phyloP scores from a whole-genome alignment of 2,113 vertebrate species.

The Dascyllus trimaculatus region DNA sequence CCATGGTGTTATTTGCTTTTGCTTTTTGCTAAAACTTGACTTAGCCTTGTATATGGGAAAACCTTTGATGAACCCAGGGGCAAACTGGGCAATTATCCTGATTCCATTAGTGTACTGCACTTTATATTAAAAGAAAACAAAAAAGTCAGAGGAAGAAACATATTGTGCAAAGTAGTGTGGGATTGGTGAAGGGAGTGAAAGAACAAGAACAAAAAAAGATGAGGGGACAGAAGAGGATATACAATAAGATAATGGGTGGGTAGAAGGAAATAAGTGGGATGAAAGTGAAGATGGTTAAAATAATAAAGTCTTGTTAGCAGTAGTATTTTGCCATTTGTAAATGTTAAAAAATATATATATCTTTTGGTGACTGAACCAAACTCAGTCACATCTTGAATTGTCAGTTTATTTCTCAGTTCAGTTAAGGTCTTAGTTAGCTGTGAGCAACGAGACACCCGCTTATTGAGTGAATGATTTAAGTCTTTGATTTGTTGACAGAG shows the following conservation, averaged over 20 bases:
- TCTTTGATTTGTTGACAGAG: no score
- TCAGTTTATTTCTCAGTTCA: no score
- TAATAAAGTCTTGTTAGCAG: no score
- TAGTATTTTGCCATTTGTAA: no score
- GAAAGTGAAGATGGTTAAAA: no score
- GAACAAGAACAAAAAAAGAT: neutral
- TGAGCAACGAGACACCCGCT: no score
- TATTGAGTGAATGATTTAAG: no score
- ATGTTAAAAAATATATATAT: no score
- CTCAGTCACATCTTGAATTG: no score
- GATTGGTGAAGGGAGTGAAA: neutral
- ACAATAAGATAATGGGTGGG: neutral
- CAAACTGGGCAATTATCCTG: neutral
- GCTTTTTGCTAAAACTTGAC: slow-evolving; percentile 1
- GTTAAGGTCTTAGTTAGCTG: no score
- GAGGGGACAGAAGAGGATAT: neutral
- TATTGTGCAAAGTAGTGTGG: neutral
- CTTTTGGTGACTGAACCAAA: no score
- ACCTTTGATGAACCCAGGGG: slow-evolving; percentile 11
- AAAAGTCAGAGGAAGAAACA: neutral
- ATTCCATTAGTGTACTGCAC: neutral
- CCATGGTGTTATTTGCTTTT: neutral
- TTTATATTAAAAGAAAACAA: neutral
- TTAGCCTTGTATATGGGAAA: neutral
- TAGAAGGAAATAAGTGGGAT: neutral